Percentiles rank a stretch among this genome's conserved stretches.
These are phyloP conservation scores for Exaiptasia diaphana DNA, from an alignment of 64 coral and sea anemone species.

Conservation along the genomic window DNA sequence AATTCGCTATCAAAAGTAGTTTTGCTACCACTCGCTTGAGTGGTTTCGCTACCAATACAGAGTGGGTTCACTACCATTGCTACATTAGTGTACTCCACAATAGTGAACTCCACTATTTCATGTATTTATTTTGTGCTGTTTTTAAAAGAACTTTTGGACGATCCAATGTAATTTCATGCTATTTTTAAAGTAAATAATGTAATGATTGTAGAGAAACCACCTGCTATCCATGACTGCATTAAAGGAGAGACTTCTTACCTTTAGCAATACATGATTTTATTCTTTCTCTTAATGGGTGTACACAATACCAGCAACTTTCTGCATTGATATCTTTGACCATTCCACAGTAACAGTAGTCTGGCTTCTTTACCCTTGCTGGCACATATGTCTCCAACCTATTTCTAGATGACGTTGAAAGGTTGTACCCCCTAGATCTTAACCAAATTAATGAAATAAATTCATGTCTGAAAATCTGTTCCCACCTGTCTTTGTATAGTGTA, in stretches of 20 bases:
- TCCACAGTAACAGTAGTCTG: neutral
- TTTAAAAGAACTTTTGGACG: no score
- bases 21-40: no score
- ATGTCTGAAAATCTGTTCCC: conserved; percentile 43
- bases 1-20: no score
- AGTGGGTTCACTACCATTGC: no score
- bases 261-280: neutral
- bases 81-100: no score
- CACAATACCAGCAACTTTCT: neutral
- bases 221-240: no score
- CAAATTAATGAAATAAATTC: conserved; percentile 27
- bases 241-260: neutral
- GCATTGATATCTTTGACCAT: neutral
- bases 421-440: conserved; percentile 7
- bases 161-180: no score
- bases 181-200: no score
- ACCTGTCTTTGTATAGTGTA: conserved; percentile 1
- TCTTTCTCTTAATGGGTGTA: neutral
- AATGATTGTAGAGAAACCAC: no score
- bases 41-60: no score
- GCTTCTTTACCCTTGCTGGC: neutral
- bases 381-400: neutral
- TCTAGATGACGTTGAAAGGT: neutral
- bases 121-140: no score
- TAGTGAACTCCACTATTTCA: no score